These are phyloP conservation scores for Diarsia rubi DNA, from an alignment of 2,888 invertebrate genomes.

Conservation along the genomic window DNA sequence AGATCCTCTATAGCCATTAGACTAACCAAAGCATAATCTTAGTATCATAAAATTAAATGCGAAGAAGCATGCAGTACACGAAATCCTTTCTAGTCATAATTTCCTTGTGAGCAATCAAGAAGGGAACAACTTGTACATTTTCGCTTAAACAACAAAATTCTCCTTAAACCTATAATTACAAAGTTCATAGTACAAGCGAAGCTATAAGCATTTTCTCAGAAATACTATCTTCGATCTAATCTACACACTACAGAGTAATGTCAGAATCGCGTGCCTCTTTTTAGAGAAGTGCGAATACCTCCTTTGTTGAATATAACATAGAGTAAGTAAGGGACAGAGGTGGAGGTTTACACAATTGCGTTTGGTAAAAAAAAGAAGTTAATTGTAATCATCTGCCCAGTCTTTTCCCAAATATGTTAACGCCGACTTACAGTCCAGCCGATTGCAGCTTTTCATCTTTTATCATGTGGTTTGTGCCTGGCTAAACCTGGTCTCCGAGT, in stretches of 20 bases:
- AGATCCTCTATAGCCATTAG: neutral
- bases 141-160: conserved; percentile 12
- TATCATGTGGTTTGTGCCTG: too few species aligned
- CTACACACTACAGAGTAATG: conserved; percentile 62
- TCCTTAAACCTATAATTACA: conserved; percentile 26
- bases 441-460: too few species aligned
- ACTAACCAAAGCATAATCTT: neutral
- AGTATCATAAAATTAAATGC: neutral
- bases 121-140: neutral
- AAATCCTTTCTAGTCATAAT: neutral
- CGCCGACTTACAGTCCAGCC: neutral
- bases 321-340: conserved; percentile 25
- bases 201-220: conserved; percentile 52
- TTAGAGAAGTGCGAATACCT: conserved; percentile 58
- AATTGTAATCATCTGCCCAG: neutral
- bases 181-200: conserved; percentile 29
- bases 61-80: neutral
- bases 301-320: conserved; percentile 44
- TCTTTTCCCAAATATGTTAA: neutral
- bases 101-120: conserved; percentile 10
- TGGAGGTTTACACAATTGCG: accelerated
- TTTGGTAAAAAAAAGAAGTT: neutral
- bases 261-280: conserved; percentile 63
- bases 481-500: too few species aligned
- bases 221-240: conserved; percentile 56